Base-by-base conservation (phyloP, 2,888 invertebrate genomes). In the Tenthredo notha region DNA sequence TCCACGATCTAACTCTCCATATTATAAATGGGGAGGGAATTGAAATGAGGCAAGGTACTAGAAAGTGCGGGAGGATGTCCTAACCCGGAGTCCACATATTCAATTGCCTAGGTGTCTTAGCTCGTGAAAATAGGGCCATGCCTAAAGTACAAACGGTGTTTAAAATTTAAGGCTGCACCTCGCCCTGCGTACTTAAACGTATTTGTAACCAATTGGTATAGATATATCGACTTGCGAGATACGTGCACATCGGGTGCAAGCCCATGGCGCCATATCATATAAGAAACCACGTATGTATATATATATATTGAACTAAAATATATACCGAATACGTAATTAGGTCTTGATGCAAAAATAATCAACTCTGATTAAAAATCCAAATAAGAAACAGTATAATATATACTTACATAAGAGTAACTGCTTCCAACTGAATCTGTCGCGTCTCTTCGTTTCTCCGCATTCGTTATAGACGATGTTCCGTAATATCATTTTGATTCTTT, bases 181-280 rank as follows among this genome's bases (percentile, higher is more conserved):
- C 67, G 67, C 67, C 67, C 67, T 33, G 18, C 67, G 67, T 67
- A 67, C 67, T 33, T 67, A 12, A 67, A 67, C 29, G 33, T 33
- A 67, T 29, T 67, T 67, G 15, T 25, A 67, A 33, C 29, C 25
- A 61, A 61, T 61, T 61, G 25, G 33, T 18, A 33, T 67, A 67
- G 5, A 33, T 61, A 67, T 67, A 67, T 67, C 67, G 29, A 29
- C 33, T 33, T 33, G 67, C 37, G 2, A 12, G 67, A 77, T 77
- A 77, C 77, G 77, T 77, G 77, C 77, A 25, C 50, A 50, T 77
- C 25, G 77, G 12, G 40, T 54, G 77, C 29, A 15, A 77, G 29
- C 33, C 50, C 54, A 77, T 77, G 77, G 77, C 77, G 77, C 54
- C 77, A 25, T 61, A 74, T 9, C 77, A 12, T 25, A 43, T 9